phyloP scores from a whole-genome alignment of 2,113 vertebrate species.

The Psophia crepitans region DNA sequence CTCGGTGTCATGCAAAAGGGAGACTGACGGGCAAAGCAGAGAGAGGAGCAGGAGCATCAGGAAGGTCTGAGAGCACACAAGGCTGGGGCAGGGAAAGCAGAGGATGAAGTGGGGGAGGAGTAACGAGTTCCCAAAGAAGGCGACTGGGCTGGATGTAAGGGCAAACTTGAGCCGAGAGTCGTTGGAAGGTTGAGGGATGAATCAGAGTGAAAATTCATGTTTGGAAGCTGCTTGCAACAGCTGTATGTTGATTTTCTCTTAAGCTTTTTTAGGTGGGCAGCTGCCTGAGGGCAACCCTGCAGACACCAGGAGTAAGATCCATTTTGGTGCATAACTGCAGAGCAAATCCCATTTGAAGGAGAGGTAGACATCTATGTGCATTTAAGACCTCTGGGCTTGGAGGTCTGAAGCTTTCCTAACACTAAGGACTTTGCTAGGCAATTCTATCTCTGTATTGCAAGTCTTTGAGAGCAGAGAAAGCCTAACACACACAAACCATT shows the following conservation, averaged over 20 bases:
- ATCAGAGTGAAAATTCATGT: background rate
- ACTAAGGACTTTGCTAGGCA: too few relatives aligned
- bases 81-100: background rate
- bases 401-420: background rate
- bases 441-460: background rate
- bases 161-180: background rate
- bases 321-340: background rate
- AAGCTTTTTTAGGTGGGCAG: background rate
- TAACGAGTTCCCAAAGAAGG: background rate
- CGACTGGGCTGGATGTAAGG: background rate
- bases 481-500: background rate
- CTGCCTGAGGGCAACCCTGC: background rate
- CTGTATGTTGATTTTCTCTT: background rate
- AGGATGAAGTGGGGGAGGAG: background rate
- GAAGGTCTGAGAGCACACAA: fast-evolving
- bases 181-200: background rate
- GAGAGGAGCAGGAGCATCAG: background rate
- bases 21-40: background rate
- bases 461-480: background rate
- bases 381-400: background rate
- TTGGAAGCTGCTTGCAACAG: background rate
- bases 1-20: background rate
- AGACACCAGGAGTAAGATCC: background rate
- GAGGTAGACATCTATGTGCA: background rate
- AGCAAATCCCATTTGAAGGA: background rate